Evolutionary conservation across 2,113 vertebrate genomes (phyloP).

Genomic region (Apus apus): DNA sequence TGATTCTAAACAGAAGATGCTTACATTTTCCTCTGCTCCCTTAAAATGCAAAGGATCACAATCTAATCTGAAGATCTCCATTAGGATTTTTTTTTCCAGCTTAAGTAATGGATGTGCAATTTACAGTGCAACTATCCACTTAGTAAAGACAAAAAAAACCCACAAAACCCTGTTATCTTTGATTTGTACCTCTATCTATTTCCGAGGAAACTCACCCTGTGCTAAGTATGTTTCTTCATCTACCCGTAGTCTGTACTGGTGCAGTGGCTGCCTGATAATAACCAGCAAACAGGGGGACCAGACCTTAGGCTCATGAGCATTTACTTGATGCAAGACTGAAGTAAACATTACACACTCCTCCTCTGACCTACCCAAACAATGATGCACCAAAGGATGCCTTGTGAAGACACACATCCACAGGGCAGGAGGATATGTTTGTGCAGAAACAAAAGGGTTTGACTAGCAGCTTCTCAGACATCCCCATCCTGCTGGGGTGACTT

Average conservation of each 20-base stretch:
- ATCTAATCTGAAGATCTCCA: neutral
- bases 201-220: neutral
- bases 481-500: neutral
- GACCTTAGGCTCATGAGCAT: neutral
- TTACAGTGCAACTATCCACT: neutral
- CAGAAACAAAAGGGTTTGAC: neutral
- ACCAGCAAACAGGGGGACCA: neutral
- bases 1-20: neutral
- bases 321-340: neutral
- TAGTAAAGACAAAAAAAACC: neutral
- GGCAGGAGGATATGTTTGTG: neutral
- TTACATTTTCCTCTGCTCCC: neutral
- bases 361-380: neutral
- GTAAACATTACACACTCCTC: neutral
- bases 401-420: neutral
- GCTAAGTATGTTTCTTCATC: neutral
- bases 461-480: neutral
- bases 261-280: neutral
- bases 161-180: neutral
- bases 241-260: neutral
- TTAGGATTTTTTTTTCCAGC: neutral
- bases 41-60: neutral
- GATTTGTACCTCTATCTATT: neutral
- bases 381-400: neutral
- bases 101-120: neutral